Base-by-base conservation (phyloP, 64 coral and sea anemone species). In the Actinia equina region DNA sequence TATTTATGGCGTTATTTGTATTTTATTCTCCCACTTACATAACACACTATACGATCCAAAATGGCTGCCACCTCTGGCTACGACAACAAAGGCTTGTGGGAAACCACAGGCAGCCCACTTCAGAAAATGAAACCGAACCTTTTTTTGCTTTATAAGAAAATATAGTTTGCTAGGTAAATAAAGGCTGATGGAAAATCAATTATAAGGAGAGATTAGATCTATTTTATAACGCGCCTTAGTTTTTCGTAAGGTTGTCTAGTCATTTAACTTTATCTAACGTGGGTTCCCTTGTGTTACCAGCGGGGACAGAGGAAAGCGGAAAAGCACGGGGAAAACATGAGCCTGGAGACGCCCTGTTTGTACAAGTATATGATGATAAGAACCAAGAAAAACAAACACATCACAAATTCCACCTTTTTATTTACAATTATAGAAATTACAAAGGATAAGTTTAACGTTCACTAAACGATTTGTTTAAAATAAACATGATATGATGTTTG, bases 11-110 rank as follows among this genome's bases (percentile, higher is more conserved):
- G 30, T 44, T 79, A 44, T 43, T 43, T 17, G 17, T 43, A 22
- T 46, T 22, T 44, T 10, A 81, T 7, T 81, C 17, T 81, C 9
- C 17, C 41, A 81, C 78, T 81, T 81, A 81, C 78, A 81, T 81
- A 81, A 81, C 78, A 81, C 44, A 37, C 43, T 52, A 18, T 0
- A 49, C 14, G 17, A 81, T 49, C 49, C 78, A 81, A 81, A 17
- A 81, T 81, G 78, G 78, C 78, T 43, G 78, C 41, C 78, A 52
- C 17, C 43, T 81, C 78, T 81, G 25, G 0, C 4, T 30, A 74
- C 69, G 69, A 74, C 69, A 74, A 14, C 69, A 74, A 74, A 74
- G 69, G 23, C 6, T 41, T 37, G 11, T 74, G 69, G 69, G 69
- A 74, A 2, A 74, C 2, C 25, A 57, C 55, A 57, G 55, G 55